Evolutionary conservation across 1,140 invertebrate genomes (phyloP), one percentile per base, ranked within the genome.

Genomic region (Liolophura sinensis): DNA sequence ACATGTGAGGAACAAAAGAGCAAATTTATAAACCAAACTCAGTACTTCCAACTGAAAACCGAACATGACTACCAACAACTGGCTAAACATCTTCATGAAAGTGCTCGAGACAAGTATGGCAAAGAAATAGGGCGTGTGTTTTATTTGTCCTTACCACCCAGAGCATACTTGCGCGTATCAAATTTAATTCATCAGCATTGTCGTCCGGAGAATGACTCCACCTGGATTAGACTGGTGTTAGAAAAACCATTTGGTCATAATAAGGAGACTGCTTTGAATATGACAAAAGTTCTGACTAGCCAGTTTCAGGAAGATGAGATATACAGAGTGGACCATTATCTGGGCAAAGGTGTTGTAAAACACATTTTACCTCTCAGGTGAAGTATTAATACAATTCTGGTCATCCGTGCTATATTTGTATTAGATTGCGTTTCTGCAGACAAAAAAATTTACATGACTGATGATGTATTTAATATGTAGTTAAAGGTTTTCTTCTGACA

Each of bases 241-340:
- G 82, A 84, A 60, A 84, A 84, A 60, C 82, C 82, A 18, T 83
- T 83, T 68, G 82, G 82, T 20, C 65, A 67, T 47, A 75, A 83
- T 54, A 61, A 72, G 20, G 50, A 68, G 5, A 76, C 70, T 58
- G 77, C 81, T 15, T 27, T 71, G 48, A 55, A 64, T 1, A 68
- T 82, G 69, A 75, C 73, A 6, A 61, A 68, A 14, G 68, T 69
- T 20, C 65, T 84, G 24, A 62, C 64, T 11, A 50, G 72, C 25
- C 68, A 67, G 59, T 80, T 80, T 58, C 50, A 47, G 11, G 83
- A 84, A 62, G 70, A 80, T 15, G 77, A 84, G 65, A 73, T 84
- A 11, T 83, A 75, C 65, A 72, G 81, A 56, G 75, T 84, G 48
- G 84, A 85, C 67, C 84, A 85, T 65, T 85, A 84, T 63, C 68